phyloP scores from a whole-genome alignment of 2,888 invertebrate genomes.

The Sinelater perroti region DNA sequence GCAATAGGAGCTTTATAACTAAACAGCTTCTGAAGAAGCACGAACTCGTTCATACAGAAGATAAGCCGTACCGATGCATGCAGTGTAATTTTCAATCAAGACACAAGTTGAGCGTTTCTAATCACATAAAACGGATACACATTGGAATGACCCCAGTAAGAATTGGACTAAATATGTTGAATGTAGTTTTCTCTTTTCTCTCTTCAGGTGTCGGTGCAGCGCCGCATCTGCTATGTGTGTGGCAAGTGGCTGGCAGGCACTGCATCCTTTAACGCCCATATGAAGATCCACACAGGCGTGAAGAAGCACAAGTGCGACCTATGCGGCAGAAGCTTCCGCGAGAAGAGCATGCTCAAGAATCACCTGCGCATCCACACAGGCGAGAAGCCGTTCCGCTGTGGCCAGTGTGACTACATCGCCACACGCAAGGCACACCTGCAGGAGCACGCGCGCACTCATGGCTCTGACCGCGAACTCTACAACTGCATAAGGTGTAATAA shows the following conservation, averaged over 20 bases:
- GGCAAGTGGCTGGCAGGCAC: conserved; percentile 3
- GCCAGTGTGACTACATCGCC: conserved; percentile 7
- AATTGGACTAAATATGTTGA: neutral
- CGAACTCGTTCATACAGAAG: neutral
- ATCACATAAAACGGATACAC: conserved; percentile 4
- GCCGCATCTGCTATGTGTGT: conserved; percentile 6
- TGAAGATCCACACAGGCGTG: neutral
- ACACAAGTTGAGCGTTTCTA: neutral
- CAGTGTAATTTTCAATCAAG: conserved; percentile 8
- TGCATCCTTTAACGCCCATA: conserved; percentile 4
- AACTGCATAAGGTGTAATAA: conserved; percentile 2
- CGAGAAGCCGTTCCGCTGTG: conserved; percentile 15
- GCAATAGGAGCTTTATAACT: neutral
- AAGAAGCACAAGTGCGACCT: neutral
- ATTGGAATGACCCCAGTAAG: conserved; percentile 2
- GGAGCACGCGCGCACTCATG: conserved; percentile 10
- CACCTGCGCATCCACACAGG: conserved; percentile 9
- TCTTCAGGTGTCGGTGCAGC: neutral
- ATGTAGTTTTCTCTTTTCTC: neutral
- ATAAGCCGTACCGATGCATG: conserved; percentile 2
- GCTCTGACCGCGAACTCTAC: neutral
- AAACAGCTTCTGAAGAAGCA: conserved; percentile 1
- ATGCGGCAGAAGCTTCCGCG: conserved; percentile 14
- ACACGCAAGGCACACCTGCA: conserved; percentile 20
- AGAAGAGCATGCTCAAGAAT: conserved; percentile 5